Conservation (phyloP, 1,140 invertebrate species). For the Drosophila neocordata region DNA sequence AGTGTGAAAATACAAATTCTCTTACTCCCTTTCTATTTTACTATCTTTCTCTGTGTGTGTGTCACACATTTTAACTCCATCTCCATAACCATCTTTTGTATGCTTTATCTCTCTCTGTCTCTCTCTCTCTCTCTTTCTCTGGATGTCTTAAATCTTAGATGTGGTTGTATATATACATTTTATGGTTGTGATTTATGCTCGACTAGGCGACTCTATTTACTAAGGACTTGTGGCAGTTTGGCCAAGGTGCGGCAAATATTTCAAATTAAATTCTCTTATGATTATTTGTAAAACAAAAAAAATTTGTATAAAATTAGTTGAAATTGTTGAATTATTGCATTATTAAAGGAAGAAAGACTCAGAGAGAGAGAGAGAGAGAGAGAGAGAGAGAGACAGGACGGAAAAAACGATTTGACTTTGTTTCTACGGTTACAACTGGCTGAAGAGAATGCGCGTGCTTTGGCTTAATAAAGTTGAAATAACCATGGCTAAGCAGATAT, state of each 20-base stretch:
- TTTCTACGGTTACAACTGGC: conserved; percentile 32
- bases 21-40: not conserved
- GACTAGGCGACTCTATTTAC: conserved; percentile 13
- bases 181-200: conserved; percentile 14
- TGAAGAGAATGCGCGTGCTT: conserved; percentile 65
- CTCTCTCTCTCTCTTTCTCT: too few species aligned
- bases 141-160: conserved; percentile 12
- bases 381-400: not conserved
- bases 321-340: conserved; percentile 1
- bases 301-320: not conserved
- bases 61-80: too few species aligned
- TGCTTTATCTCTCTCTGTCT: too few species aligned
- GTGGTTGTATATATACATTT: conserved; percentile 8
- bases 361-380: not conserved
- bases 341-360: too few species aligned
- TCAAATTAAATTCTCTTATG: not conserved
- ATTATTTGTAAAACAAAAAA: not conserved
- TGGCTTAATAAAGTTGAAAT: conserved; percentile 80
- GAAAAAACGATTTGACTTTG: conserved; percentile 33
- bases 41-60: not conserved
- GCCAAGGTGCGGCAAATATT: not conserved
- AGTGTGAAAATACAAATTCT: conserved; percentile 18
- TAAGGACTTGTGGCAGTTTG: not conserved
- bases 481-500: conserved; percentile 74
- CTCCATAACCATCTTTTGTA: too few species aligned